Evolutionary conservation across 2,797 vertebrate species (phyloP).

Genomic region (Natrix natrix): DNA sequence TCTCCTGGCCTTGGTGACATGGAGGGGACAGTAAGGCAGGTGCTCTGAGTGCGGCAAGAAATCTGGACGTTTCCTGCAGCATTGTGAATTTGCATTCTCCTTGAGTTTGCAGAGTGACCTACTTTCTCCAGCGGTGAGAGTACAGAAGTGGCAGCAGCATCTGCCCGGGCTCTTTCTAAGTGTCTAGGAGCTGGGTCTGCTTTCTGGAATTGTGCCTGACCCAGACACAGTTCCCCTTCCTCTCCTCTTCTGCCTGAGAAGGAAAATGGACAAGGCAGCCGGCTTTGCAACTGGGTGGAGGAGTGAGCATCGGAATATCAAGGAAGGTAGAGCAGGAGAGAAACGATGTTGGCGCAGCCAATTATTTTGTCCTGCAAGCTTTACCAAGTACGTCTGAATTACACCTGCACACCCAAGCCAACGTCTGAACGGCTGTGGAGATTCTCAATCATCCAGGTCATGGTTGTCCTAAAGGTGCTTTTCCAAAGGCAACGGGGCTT

Average conservation of each 20-base stretch:
- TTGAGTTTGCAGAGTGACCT: slow-evolving; percentile 59
- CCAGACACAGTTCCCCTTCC: background rate
- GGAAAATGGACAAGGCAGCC: background rate
- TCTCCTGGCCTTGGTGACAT: background rate
- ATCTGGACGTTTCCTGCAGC: background rate
- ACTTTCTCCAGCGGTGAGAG: slow-evolving; percentile 39
- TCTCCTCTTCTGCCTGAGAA: rapidly evolving
- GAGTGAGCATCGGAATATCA: background rate
- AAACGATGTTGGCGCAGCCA: background rate
- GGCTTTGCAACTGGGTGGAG: rapidly evolving
- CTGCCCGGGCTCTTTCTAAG: slow-evolving; percentile 1
- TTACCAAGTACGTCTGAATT: too few species aligned
- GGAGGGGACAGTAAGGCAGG: background rate
- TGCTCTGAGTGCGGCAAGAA: background rate
- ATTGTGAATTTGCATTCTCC: background rate
- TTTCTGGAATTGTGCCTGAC: rapidly evolving
- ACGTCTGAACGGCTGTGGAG: too few species aligned
- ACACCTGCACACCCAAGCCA: too few species aligned
- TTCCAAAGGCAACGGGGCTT: too few species aligned
- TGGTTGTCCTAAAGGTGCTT: too few species aligned
- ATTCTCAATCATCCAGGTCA: too few species aligned
- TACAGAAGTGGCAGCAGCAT: background rate
- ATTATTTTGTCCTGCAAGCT: background rate
- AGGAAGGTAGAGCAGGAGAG: background rate
- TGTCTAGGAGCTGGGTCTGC: background rate